phyloP scores from a whole-genome alignment of 2,113 vertebrate species.

The Pantherophis guttatus region DNA sequence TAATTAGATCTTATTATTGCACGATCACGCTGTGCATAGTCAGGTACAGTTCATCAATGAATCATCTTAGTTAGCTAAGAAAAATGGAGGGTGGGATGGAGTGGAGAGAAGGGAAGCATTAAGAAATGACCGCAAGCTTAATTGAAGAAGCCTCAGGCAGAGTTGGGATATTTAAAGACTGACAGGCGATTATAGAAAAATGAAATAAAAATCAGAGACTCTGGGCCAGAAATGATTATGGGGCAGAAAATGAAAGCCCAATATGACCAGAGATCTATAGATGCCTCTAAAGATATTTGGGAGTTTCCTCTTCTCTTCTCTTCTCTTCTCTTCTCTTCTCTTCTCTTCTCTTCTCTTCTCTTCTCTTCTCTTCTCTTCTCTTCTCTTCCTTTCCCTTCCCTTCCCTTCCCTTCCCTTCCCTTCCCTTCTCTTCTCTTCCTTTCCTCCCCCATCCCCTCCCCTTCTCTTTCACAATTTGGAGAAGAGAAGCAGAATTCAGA shows the following conservation, averaged over 20 bases:
- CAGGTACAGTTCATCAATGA: background rate
- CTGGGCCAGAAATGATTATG: slow-evolving; percentile 29
- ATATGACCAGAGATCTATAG: slow-evolving; percentile 1
- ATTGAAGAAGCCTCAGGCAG: slow-evolving; percentile 9
- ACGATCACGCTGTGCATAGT: background rate
- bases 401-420: too few relatives aligned
- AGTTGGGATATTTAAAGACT: slow-evolving; percentile 4
- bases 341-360: too few relatives aligned
- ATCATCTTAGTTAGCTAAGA: slow-evolving; percentile 13
- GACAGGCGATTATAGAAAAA: slow-evolving; percentile 26
- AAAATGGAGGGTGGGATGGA: background rate
- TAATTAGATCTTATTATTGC: slow-evolving; percentile 29
- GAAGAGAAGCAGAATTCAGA: too few relatives aligned
- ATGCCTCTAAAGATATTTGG: slow-evolving; percentile 17
- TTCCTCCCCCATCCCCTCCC: too few relatives aligned
- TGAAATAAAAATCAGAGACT: slow-evolving; percentile 22
- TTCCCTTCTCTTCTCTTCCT: too few relatives aligned
- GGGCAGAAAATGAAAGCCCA: slow-evolving; percentile 5
- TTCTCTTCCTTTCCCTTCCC: too few relatives aligned
- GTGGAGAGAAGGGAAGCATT: background rate
- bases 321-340: too few relatives aligned
- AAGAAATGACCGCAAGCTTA: background rate
- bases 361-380: too few relatives aligned
- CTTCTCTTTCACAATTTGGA: too few relatives aligned
- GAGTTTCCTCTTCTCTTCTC: too few relatives aligned